Conservation (phyloP, 2,113 vertebrate species). For the Pithys albifrons region DNA sequence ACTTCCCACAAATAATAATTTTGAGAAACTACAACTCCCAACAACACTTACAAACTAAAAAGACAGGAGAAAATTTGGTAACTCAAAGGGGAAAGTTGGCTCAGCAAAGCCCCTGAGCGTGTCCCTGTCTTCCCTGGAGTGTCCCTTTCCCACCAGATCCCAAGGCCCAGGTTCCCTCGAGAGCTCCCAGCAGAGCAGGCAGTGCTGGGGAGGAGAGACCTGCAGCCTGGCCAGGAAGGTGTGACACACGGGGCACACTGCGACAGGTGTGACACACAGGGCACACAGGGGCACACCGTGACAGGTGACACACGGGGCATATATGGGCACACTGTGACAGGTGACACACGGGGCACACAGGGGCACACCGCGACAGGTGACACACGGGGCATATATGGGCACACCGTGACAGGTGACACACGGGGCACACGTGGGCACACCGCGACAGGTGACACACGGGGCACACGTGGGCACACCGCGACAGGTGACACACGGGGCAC, state of each 20-base stretch:
- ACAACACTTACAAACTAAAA: background rate
- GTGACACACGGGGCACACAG: no score
- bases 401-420: background rate
- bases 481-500: no score
- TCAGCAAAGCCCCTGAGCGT: background rate
- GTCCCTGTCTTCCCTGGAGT: rapidly evolving
- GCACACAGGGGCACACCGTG: no score
- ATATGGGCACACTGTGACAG: no score
- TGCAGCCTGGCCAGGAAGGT: background rate
- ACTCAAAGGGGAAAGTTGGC: rapidly evolving
- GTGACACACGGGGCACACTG: no score
- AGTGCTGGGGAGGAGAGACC: rapidly evolving
- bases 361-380: no score
- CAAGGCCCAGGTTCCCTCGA: rapidly evolving
- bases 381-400: no score
- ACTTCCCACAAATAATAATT: background rate
- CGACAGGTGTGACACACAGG: no score
- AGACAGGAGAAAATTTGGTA: rapidly evolving
- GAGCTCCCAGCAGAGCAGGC: rapidly evolving
- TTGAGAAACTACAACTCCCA: background rate
- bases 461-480: no score
- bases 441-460: background rate
- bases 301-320: no score
- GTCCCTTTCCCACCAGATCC: background rate
- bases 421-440: rapidly evolving